Evolutionary conservation across 2,797 vertebrate species (phyloP).

Genomic region (Nyctibius grandis): DNA sequence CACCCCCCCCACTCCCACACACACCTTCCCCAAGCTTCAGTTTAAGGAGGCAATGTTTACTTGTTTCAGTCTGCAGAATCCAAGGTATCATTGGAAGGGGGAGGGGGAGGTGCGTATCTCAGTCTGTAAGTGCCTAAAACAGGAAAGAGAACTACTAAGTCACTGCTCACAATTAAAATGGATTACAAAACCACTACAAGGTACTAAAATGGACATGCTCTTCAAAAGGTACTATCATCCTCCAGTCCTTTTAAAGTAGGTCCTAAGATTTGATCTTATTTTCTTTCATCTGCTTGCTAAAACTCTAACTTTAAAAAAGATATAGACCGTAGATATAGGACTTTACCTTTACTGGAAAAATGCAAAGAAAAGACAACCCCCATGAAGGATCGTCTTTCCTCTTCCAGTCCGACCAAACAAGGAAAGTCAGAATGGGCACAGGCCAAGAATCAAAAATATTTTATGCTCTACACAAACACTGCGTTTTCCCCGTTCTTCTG

Average conservation of each 20-base stretch:
- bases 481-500: background rate
- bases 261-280: background rate
- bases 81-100: constrained; percentile 86
- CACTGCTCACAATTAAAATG: constrained; percentile 65
- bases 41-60: constrained; percentile 78
- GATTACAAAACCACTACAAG: constrained; percentile 69
- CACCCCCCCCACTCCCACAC: constrained; percentile 49
- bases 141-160: constrained; percentile 81
- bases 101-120: constrained; percentile 87
- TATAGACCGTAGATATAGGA: background rate
- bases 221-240: constrained; percentile 62
- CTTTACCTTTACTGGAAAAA: background rate
- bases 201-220: constrained; percentile 61
- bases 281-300: constrained; percentile 1
- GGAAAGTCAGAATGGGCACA: background rate
- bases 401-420: background rate
- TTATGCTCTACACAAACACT: background rate
- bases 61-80: constrained; percentile 89
- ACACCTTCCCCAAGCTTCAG: constrained; percentile 77
- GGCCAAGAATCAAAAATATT: background rate
- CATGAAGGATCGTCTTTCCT: background rate
- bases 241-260: constrained; percentile 14
- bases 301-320: background rate
- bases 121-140: constrained; percentile 93
- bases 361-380: background rate